A percentile compares a stretch with the other conserved stretches of the same genome.
Evolutionary conservation across 2,113 vertebrate species (phyloP).

Genomic region (Leptobrachium ailaonicum): DNA sequence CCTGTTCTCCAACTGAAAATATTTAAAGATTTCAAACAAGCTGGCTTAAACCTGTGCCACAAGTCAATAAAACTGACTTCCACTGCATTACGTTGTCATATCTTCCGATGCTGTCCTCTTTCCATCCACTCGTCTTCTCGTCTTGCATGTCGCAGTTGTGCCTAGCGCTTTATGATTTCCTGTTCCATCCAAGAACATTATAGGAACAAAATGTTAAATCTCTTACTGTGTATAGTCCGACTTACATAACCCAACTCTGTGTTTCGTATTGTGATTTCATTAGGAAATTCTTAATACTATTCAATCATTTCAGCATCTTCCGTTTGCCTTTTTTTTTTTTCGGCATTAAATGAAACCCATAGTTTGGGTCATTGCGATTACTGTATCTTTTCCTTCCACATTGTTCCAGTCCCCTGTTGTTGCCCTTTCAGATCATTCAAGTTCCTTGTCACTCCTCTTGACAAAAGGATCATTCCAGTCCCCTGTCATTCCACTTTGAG

Average conservation of each 20-base stretch:
- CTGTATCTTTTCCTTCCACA: conserved; percentile 64
- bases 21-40: too few species aligned
- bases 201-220: not conserved
- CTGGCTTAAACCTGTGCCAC: too few species aligned
- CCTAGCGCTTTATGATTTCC: too few species aligned
- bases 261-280: conserved; percentile 11
- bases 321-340: conserved; percentile 1
- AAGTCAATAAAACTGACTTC: too few species aligned
- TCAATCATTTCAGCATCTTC: conserved; percentile 10
- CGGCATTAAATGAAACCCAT: conserved; percentile 30
- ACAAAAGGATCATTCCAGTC: conserved; percentile 69
- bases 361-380: conserved; percentile 59
- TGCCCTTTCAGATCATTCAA: conserved; percentile 56
- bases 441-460: conserved; percentile 65
- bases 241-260: not conserved
- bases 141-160: too few species aligned
- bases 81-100: too few species aligned
- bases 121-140: too few species aligned
- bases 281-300: not conserved
- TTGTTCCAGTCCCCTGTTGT: conserved; percentile 64
- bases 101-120: too few species aligned
- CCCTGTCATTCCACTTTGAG: conserved; percentile 51
- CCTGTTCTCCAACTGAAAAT: too few species aligned
- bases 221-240: not conserved
- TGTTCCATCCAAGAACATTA: too few species aligned